These are phyloP conservation scores for Torymus texanus DNA, from an alignment of 2,888 invertebrate genomes.

Conservation along the genomic window DNA sequence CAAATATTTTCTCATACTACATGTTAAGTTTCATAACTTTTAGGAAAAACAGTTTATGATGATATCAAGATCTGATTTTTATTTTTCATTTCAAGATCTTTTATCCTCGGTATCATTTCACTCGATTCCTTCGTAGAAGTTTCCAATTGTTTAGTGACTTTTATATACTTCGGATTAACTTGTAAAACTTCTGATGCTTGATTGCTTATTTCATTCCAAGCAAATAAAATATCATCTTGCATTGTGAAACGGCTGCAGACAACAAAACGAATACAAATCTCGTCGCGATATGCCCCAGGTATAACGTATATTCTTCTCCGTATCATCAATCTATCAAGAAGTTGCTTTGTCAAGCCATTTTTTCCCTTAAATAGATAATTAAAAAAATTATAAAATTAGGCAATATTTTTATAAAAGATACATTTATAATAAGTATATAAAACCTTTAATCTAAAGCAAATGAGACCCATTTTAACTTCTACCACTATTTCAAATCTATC, in stretches of 20 bases:
- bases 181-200: conserved; percentile 76
- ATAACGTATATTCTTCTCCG: conserved; percentile 89
- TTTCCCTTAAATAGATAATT: conserved; percentile 76
- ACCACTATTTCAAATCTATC: conserved; percentile 86
- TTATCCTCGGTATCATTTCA: conserved; percentile 57
- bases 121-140: conserved; percentile 37
- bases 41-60: conserved; percentile 23
- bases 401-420: conserved; percentile 5
- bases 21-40: not conserved
- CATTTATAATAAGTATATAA: not conserved
- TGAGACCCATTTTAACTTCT: conserved; percentile 86
- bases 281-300: conserved; percentile 83
- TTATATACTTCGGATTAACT: not conserved
- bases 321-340: conserved; percentile 84
- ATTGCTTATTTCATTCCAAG: conserved; percentile 83
- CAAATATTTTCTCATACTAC: too few relatives aligned
- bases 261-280: conserved; percentile 87
- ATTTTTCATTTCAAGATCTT: conserved; percentile 57
- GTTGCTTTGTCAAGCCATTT: conserved; percentile 81
- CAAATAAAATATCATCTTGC: conserved; percentile 82
- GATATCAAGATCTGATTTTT: conserved; percentile 18
- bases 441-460: conserved; percentile 91
- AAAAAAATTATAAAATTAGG: not conserved
- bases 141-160: not conserved
- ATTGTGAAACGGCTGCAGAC: conserved; percentile 86